Evolutionary conservation across 2,797 vertebrate genomes (phyloP), one percentile per base, ranked within the genome.

Genomic region (Calcarius lapponicus): DNA sequence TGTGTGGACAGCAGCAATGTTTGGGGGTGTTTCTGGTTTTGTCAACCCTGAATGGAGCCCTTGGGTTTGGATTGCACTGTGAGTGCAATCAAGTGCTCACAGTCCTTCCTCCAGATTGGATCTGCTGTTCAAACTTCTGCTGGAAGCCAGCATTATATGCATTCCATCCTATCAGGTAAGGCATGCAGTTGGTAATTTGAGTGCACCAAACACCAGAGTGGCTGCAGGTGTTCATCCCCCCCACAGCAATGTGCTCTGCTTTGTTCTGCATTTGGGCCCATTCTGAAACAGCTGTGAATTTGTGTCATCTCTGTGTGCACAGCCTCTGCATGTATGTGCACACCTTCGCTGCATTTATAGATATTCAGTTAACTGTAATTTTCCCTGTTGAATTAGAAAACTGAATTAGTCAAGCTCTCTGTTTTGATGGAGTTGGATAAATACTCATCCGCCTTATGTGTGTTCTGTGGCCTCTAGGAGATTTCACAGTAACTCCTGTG

Each of bases 221-320:
- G 36, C 72, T 80, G 71, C 48, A 67, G 61, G 24, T 7, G 2
- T 81, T 75, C 40, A 14, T 36, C 7, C 7, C 18, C 0, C 0
- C 0, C 2, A 0, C 0, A 0, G 25, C 47, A 34, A 12, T 1
- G 4, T 74, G 29, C n/a, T 64, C 56, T 57, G 58, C 43, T 57
- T 72, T 57, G 28, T 65, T 87, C 32, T 74, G 42, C 20, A 2
- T 72, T 79, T 53, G 32, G 29, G 58, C 45, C 58, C 21, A 3
- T 42, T 69, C 32, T 45, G 32, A 28, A 60, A 40, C 40, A 80
- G 31, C 76, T 66, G 29, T 42, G 58, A 60, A 43, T 45, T 25
- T 62, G 14, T 82, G 26, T 60, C 4, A n/a, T 31, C 21, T 57
- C 3, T 42, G 2, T 40, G 6, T 5, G 11, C 31, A 0, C 28